Percentiles rank a stretch among this genome's conserved stretches.
phyloP scores from a whole-genome alignment of 2,113 vertebrate species.

The Rynchops niger region DNA sequence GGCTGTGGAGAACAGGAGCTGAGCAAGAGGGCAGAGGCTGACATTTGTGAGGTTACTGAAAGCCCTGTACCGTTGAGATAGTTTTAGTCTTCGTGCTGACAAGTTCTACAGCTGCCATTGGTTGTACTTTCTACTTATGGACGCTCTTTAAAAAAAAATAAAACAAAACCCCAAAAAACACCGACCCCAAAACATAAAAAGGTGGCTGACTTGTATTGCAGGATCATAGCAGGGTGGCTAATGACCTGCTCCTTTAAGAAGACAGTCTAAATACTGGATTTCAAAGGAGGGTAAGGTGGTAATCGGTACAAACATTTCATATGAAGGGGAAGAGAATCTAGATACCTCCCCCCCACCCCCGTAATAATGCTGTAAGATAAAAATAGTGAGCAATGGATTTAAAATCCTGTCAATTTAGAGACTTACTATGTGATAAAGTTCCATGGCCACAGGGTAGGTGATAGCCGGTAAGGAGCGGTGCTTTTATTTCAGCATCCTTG shows the following conservation, averaged over 20 bases:
- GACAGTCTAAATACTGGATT: background rate
- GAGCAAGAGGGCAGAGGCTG: background rate
- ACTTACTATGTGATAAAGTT: background rate
- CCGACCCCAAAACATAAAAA: background rate
- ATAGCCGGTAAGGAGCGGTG: background rate
- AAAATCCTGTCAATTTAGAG: background rate
- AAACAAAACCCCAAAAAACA: background rate
- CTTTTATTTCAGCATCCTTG: background rate
- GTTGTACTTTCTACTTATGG: background rate
- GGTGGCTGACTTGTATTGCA: background rate
- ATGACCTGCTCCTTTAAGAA: background rate
- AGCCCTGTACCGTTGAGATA: accelerated
- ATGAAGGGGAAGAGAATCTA: background rate
- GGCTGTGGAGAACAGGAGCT: background rate
- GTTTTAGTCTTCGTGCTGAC: background rate
- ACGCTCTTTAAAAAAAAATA: background rate
- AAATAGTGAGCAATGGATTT: background rate
- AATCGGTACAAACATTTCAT: background rate
- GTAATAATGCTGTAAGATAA: background rate
- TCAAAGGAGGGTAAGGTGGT: background rate
- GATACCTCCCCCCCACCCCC: background rate
- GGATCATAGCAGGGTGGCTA: background rate
- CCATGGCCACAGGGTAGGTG: background rate
- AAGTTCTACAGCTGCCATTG: background rate
- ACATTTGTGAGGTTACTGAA: background rate